phyloP scores from a whole-genome alignment of 2,797 vertebrate species.

The Acrossocheilus wenchowensis region DNA sequence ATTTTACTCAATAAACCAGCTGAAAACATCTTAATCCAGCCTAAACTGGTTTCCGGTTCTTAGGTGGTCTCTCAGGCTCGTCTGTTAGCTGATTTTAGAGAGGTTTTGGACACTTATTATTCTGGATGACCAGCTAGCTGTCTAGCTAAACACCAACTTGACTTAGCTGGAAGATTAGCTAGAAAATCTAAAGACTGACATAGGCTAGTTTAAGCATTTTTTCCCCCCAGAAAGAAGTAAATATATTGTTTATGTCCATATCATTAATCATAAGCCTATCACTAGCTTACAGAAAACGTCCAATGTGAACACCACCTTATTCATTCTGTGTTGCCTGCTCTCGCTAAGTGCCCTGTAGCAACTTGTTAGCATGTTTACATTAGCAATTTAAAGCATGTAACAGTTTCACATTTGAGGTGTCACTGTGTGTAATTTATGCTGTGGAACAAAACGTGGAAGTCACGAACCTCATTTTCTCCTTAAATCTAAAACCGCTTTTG shows the following conservation, averaged over 20 bases:
- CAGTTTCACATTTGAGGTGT: background rate
- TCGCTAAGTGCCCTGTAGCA: background rate
- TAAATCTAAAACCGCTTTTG: background rate
- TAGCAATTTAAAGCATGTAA: constrained; percentile 5
- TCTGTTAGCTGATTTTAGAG: background rate
- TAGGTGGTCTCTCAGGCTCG: background rate
- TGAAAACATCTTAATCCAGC: background rate
- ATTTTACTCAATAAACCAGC: background rate
- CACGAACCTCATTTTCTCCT: background rate
- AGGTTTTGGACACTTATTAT: background rate
- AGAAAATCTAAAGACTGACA: background rate
- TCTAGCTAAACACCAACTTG: background rate
- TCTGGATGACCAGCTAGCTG: background rate
- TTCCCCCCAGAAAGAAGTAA: background rate
- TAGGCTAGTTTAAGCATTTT: background rate
- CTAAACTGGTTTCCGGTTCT: background rate
- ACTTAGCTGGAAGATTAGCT: background rate
- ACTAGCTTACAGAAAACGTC: background rate
- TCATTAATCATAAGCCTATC: background rate
- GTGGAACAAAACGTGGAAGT: background rate
- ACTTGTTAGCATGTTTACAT: constrained; percentile 21
- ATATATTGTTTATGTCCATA: background rate
- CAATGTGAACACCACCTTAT: background rate
- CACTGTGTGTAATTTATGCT: constrained; percentile 8
- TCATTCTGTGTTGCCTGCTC: background rate